Conservation (phyloP, 2,888 invertebrate species). For the Proisotoma minuta region DNA sequence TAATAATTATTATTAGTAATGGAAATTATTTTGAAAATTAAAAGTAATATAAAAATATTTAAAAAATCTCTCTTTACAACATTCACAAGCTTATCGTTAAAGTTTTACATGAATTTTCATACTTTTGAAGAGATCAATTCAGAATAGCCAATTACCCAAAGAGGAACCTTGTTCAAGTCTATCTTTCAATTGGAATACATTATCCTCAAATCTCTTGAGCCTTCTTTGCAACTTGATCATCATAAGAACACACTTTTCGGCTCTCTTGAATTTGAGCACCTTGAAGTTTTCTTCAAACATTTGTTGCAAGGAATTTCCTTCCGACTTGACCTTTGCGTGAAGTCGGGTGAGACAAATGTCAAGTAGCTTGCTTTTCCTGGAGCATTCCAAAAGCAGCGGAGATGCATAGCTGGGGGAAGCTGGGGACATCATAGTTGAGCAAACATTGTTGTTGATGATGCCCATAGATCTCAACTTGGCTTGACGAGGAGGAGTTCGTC, state of each 20-base stretch:
- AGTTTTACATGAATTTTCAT: not conserved
- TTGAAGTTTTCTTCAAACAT: slow-evolving; percentile 20
- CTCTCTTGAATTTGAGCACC: slow-evolving; percentile 22
- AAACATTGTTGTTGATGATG: not conserved
- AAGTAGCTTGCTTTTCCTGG: slow-evolving; percentile 23
- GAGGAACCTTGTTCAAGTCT: slow-evolving; percentile 1
- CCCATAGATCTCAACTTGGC: slow-evolving; percentile 5
- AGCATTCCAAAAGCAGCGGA: slow-evolving; percentile 15
- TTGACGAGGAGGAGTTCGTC: not conserved
- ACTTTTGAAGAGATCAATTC: slow-evolving; percentile 1
- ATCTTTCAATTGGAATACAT: slow-evolving; percentile 14
- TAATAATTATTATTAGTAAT: no score
- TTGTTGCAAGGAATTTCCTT: slow-evolving; percentile 12
- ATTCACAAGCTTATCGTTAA: not conserved
- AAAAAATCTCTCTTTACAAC: not conserved
- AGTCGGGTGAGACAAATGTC: slow-evolving; percentile 15
- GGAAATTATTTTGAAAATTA: not conserved
- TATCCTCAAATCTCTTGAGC: slow-evolving; percentile 18
- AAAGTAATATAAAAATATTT: slow-evolving; percentile 1
- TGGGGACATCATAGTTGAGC: not conserved
- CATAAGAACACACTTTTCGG: slow-evolving; percentile 27
- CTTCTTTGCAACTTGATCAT: slow-evolving; percentile 27
- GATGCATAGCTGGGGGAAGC: not conserved
- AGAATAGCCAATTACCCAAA: slow-evolving; percentile 13
- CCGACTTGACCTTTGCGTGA: slow-evolving; percentile 11